phyloP scores from a whole-genome alignment of 2,113 vertebrate genomes.

The Serinus canaria region DNA sequence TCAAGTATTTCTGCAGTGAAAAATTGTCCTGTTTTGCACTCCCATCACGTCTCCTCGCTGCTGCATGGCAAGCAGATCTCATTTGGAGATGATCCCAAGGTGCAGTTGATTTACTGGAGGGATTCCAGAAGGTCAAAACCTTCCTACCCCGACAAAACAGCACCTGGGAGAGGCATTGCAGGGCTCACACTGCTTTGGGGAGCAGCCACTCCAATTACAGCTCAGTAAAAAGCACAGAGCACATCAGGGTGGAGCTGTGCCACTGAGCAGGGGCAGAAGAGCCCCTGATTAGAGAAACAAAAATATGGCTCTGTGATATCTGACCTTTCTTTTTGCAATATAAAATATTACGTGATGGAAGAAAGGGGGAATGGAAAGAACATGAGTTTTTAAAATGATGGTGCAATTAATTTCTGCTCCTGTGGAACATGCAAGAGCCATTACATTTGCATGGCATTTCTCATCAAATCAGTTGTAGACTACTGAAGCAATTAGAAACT shows the following conservation, averaged over 20 bases:
- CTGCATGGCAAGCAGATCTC: slow-evolving; percentile 48
- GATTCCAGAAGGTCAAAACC: slow-evolving; percentile 29
- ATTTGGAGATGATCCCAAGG: slow-evolving; percentile 58
- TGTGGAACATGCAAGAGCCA: background rate
- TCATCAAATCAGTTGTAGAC: background rate
- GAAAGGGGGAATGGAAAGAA: background rate
- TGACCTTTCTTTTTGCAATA: background rate
- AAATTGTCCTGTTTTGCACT: slow-evolving; percentile 68
- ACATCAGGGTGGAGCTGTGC: background rate
- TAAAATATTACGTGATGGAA: background rate
- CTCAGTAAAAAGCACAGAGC: background rate
- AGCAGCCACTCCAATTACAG: background rate
- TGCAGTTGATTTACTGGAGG: slow-evolving; percentile 22
- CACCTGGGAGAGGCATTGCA: slow-evolving; percentile 31
- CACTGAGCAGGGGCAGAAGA: background rate
- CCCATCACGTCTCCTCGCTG: slow-evolving; percentile 55
- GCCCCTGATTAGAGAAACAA: background rate
- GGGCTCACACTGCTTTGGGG: background rate
- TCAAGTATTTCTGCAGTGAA: slow-evolving; percentile 72
- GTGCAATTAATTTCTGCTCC: background rate
- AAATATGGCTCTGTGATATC: background rate
- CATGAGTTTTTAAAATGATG: background rate
- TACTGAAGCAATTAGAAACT: slow-evolving; percentile 38
- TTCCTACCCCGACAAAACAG: background rate
- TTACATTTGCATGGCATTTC: background rate